These are phyloP conservation scores for Variabilichromis moorii DNA, from an alignment of 2,113 vertebrate genomes.

Conservation along the genomic window DNA sequence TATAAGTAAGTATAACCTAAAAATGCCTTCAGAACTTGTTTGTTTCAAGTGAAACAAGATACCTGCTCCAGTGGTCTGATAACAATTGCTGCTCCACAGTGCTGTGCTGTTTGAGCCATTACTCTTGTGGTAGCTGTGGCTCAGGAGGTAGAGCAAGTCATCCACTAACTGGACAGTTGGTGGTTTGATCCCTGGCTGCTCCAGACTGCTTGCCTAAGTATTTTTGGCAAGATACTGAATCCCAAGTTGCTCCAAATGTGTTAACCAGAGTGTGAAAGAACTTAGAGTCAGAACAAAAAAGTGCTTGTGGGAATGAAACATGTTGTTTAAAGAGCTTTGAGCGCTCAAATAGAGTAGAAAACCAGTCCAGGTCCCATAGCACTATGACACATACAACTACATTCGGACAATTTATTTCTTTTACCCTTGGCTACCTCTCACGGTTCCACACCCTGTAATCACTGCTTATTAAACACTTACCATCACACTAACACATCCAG, in stretches of 20 bases:
- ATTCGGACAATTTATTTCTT: background rate
- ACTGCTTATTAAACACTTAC: background rate
- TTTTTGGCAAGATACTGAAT: background rate
- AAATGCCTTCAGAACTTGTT: background rate
- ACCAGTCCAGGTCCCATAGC: background rate
- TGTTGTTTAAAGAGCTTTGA: background rate
- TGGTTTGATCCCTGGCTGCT: background rate
- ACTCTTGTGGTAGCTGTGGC: background rate
- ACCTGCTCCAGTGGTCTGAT: background rate
- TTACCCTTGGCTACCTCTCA: background rate
- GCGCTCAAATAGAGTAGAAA: background rate
- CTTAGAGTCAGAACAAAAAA: background rate
- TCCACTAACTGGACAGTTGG: background rate
- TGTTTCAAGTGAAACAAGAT: background rate
- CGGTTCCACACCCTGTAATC: background rate
- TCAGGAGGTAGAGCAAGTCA: background rate
- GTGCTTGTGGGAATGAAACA: background rate
- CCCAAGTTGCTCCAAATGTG: background rate
- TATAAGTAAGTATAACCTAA: background rate
- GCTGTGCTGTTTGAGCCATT: background rate
- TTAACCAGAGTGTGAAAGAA: background rate
- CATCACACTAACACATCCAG: background rate
- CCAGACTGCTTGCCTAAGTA: background rate
- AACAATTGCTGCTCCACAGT: background rate
- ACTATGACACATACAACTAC: background rate